A percentile compares a stretch with the other conserved stretches of the same genome.
phyloP scores from a whole-genome alignment of 1,140 invertebrate genomes.

The Thrips palmi region DNA sequence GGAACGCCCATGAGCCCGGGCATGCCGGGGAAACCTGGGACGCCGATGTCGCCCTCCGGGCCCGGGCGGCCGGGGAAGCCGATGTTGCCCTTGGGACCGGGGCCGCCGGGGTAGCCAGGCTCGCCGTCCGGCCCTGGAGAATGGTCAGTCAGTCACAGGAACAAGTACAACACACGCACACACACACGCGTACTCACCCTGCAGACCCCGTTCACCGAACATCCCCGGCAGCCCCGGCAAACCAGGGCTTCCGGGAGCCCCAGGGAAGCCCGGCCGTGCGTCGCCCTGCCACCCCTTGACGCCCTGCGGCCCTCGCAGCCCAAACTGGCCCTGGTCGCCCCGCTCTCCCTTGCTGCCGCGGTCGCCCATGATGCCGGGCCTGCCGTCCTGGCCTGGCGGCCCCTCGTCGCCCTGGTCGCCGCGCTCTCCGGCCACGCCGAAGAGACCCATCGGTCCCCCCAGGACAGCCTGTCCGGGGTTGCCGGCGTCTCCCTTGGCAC shows the following conservation, averaged over 20 bases:
- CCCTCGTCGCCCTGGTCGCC: constrained; percentile 20
- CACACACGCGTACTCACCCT: constrained; percentile 11
- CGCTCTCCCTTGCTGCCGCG: constrained; percentile 18
- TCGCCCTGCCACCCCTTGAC: constrained; percentile 14
- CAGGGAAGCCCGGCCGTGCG: constrained; percentile 31
- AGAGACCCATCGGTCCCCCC: constrained; percentile 16
- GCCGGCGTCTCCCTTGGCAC: constrained; percentile 19
- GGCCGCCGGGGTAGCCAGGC: constrained; percentile 9
- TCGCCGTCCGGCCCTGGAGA: constrained; percentile 10
- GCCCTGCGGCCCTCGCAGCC: constrained; percentile 16
- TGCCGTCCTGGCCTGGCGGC: constrained; percentile 13
- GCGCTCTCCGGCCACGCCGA: constrained; percentile 16
- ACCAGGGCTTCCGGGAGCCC: constrained; percentile 37
- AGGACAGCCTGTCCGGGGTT: constrained; percentile 18
- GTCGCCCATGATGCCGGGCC: constrained; percentile 16
- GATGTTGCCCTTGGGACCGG: constrained; percentile 35
- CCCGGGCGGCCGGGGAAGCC: constrained; percentile 28
- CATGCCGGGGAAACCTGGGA: constrained; percentile 11
- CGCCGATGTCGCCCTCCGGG: constrained; percentile 26
- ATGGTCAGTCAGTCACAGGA: neutral
- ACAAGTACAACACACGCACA: no score
- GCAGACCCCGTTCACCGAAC: constrained; percentile 9
- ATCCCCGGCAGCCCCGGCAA: constrained; percentile 45
- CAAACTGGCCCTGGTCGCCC: constrained; percentile 18
- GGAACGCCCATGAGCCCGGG: constrained; percentile 9